Percentiles rank a stretch among this genome's conserved stretches.
Evolutionary conservation across 2,113 vertebrate genomes (phyloP).

Genomic region (Mungos mungo): DNA sequence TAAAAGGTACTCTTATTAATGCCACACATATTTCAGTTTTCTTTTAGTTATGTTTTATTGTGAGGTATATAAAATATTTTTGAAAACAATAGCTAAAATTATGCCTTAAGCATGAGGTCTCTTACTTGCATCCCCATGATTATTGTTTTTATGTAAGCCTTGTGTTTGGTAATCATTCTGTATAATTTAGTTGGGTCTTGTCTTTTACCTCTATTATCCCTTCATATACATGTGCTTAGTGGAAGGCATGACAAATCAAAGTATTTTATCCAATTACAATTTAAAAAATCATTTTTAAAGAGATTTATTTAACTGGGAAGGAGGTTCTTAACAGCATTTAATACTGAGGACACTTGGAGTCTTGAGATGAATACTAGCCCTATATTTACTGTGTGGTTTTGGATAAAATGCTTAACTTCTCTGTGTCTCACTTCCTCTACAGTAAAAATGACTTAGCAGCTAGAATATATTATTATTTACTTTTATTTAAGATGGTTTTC

Average conservation of each 20-base stretch:
- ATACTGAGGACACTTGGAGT: neutral
- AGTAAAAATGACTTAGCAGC: neutral
- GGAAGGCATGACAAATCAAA: neutral
- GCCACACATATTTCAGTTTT: neutral
- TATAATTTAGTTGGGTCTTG: neutral
- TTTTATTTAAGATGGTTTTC: neutral
- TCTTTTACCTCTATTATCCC: neutral
- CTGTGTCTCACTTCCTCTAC: neutral
- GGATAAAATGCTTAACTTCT: neutral
- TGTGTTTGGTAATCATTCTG: neutral
- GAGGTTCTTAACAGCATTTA: neutral
- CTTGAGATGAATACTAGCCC: neutral
- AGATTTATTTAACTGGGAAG: neutral
- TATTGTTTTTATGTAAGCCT: neutral
- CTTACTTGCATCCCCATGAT: neutral
- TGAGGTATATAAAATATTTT: neutral
- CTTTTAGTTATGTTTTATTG: neutral
- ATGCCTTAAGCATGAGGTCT: neutral
- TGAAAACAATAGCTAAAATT: neutral
- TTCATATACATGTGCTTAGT: neutral
- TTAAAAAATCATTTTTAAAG: neutral
- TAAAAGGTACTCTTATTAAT: neutral
- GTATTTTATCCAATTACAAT: neutral
- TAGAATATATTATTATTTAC: neutral
- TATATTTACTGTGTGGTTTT: neutral